Conservation (phyloP, 2,888 invertebrate species). For the Tryphoninae sp. region DNA sequence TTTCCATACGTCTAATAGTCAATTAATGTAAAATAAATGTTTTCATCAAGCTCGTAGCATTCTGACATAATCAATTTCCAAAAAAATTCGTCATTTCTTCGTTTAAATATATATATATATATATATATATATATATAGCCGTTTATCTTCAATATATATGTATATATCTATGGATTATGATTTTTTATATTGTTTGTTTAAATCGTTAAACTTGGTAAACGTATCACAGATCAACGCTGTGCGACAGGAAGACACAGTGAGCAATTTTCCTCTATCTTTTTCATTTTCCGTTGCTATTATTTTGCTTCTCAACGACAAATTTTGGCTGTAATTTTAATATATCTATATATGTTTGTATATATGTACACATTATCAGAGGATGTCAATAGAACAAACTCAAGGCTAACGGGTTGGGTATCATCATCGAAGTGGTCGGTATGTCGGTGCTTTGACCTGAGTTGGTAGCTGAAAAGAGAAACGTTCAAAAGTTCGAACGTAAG, state of each 20-base stretch:
- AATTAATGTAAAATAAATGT: constrained; percentile 9
- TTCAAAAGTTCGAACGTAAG: constrained; percentile 29
- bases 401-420: constrained; percentile 45
- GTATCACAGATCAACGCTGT: constrained; percentile 75
- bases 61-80: constrained; percentile 24
- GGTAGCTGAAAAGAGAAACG: constrained; percentile 70
- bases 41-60: constrained; percentile 2
- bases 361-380: neutral
- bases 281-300: constrained; percentile 34
- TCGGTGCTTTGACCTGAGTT: constrained; percentile 65
- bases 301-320: constrained; percentile 55
- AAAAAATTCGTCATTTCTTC: constrained; percentile 43
- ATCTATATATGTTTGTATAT: neutral
- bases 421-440: constrained; percentile 75
- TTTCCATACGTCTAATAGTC: neutral
- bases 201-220: constrained; percentile 61
- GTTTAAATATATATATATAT: constrained; percentile 41
- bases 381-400: constrained; percentile 13
- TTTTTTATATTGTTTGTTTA: constrained; percentile 59
- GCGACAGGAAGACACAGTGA: constrained; percentile 78
- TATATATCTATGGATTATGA: constrained; percentile 52
- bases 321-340: constrained; percentile 54
- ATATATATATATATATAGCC: constrained; percentile 35
- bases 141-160: constrained; percentile 33
- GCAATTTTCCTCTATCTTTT: constrained; percentile 57